phyloP scores from a whole-genome alignment of 2,797 vertebrate species.

The Halcyon badia region DNA sequence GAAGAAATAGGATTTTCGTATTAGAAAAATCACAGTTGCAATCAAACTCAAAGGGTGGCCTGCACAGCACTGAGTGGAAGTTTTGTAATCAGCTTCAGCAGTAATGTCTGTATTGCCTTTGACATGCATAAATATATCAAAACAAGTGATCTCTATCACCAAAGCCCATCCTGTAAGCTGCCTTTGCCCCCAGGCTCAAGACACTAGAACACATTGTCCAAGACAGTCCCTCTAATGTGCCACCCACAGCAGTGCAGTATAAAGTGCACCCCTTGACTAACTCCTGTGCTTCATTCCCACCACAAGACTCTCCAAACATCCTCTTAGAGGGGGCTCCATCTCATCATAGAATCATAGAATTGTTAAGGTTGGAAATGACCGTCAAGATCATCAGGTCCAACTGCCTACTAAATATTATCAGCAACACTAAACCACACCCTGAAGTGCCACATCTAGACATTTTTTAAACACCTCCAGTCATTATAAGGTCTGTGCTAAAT shows the following conservation, averaged over 20 bases:
- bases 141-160: not conserved
- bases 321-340: not conserved
- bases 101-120: not conserved
- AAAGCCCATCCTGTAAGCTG: not conserved
- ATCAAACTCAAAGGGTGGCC: not conserved
- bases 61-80: not conserved
- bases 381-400: too few species aligned
- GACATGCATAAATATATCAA: not conserved
- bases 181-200: not conserved
- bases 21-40: not conserved
- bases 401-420: too few species aligned
- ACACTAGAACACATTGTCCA: not conserved
- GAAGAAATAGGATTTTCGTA: not conserved
- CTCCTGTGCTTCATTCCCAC: rapidly evolving
- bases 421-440: too few species aligned
- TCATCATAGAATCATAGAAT: too few species aligned
- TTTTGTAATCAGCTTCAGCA: not conserved
- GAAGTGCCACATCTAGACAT: too few species aligned
- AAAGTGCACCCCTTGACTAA: not conserved
- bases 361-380: too few species aligned
- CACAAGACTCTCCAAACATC: not conserved
- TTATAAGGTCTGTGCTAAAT: not conserved
- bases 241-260: rapidly evolving
- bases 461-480: too few species aligned
- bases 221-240: not conserved